Evolutionary conservation across 2,113 vertebrate species (phyloP).

Genomic region (Bos javanicus): DNA sequence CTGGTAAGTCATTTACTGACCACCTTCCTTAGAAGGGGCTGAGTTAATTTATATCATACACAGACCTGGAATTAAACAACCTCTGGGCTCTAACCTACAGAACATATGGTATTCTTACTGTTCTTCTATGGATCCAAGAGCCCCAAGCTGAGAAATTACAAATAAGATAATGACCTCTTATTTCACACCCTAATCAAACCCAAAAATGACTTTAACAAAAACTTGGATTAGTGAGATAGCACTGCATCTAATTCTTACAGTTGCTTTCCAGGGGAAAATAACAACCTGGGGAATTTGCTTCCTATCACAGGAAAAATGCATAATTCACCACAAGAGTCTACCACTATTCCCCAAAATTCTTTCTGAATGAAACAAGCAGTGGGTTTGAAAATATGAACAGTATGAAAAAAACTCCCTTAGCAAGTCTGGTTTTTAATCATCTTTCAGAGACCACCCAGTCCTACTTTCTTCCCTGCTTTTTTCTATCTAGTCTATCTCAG

Average conservation of each 20-base stretch:
- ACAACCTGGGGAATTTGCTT: background rate
- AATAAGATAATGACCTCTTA: background rate
- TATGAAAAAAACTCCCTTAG: background rate
- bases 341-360: background rate
- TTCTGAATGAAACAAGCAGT: slow-evolving; percentile 1
- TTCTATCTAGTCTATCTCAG: background rate
- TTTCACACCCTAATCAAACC: background rate
- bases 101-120: background rate
- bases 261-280: background rate
- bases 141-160: background rate
- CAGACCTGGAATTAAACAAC: background rate
- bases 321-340: background rate
- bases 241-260: background rate
- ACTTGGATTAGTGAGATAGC: background rate
- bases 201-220: slow-evolving; percentile 1
- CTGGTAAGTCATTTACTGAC: background rate
- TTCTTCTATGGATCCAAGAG: background rate
- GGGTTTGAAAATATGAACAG: slow-evolving; percentile 10
- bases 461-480: background rate
- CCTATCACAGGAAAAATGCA: background rate
- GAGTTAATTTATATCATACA: background rate
- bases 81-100: background rate
- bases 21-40: background rate
- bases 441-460: background rate
- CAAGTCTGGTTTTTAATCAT: background rate